phyloP scores from a whole-genome alignment of 1,140 invertebrate species.

The Zaprionus davidi region DNA sequence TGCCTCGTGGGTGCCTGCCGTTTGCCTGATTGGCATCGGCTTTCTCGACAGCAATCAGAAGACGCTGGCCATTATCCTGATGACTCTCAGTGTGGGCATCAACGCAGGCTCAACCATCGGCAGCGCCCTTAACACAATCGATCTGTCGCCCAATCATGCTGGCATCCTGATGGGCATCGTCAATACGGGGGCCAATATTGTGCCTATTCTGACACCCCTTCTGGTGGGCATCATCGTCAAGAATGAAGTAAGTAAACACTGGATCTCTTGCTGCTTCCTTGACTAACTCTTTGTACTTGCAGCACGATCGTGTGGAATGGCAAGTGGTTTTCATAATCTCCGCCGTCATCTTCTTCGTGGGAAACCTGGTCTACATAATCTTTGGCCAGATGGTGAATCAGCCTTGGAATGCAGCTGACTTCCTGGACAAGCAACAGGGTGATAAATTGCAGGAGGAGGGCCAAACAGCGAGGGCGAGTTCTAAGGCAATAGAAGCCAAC shows the following conservation, averaged over 20 bases:
- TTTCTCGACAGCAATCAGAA: conserved; percentile 86
- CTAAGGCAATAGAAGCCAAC: conserved; percentile 42
- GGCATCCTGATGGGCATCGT: conserved; percentile 89
- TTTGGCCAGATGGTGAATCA: conserved; percentile 88
- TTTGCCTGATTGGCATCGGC: conserved; percentile 87
- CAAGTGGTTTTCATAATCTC: conserved; percentile 91
- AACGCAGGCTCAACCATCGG: conserved; percentile 91
- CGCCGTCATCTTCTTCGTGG: conserved; percentile 88
- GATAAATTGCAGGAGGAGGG: conserved; percentile 38
- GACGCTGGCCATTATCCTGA: conserved; percentile 86
- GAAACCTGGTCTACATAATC: conserved; percentile 89
- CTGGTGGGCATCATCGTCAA: conserved; percentile 87
- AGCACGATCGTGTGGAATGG: conserved; percentile 88
- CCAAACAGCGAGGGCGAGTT: not conserved
- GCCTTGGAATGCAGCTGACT: conserved; percentile 87
- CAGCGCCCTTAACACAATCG: conserved; percentile 88
- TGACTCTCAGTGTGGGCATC: conserved; percentile 89
- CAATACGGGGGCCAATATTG: conserved; percentile 90
- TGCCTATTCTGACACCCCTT: conserved; percentile 89
- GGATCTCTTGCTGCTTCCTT: not conserved
- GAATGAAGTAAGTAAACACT: conserved; percentile 87
- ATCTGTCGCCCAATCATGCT: conserved; percentile 91
- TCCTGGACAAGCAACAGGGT: conserved; percentile 28
- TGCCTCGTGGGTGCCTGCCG: conserved; percentile 86
- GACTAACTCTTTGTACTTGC: conserved; percentile 13